Evolutionary conservation across 2,888 invertebrate genomes (phyloP), one percentile per base, ranked within the genome.

Genomic region (Clistopyga incitator): DNA sequence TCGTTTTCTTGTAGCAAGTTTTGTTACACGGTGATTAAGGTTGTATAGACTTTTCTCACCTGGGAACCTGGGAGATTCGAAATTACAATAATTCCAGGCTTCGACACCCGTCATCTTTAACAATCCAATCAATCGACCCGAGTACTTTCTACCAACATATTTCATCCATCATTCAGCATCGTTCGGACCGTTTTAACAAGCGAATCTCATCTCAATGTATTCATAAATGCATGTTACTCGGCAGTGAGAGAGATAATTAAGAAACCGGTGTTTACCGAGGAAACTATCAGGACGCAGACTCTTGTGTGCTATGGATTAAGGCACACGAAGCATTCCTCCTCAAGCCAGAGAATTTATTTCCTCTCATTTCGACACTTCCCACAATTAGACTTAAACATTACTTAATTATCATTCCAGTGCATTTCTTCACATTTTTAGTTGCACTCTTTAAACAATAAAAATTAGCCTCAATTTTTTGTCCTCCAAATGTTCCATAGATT

Each of bases 1-100:
- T 74, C 47, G 29, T 70, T 74, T 74, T 29, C 29, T 42, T 11
- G 25, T 20, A 34, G 34, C n/a, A 38, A 18, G 6, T 50, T 38
- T 23, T 42, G 29, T 3, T 34, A 52, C 61, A 34, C 15, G 47
- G 38, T 29, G 25, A 64, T 54, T 25, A 45, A 23, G 3, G 6
- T 64, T 34, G 10, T 1, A 64, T 34, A 11, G 13, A 15, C 65
- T 54, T 71, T 71, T 45, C 25, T 54, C 47, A 74, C 34, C 38
- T 10, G 38, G 2, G 38, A 38, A 38, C 50, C 52, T 52, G 23
- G 61, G 50, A 50, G 18, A 50, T 61, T 61, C 25, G 20, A 47
- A 65, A 75, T 75, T 64, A 38, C 13, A 23, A 20, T 56, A 15
- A n/a, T 10, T 8, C 71, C n/a, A 38, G 38, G 23, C 47, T n/a